Evolutionary conservation across 2,797 vertebrate species (phyloP), one percentile per base, ranked within the genome.

Genomic region (Acanthiza pusilla): DNA sequence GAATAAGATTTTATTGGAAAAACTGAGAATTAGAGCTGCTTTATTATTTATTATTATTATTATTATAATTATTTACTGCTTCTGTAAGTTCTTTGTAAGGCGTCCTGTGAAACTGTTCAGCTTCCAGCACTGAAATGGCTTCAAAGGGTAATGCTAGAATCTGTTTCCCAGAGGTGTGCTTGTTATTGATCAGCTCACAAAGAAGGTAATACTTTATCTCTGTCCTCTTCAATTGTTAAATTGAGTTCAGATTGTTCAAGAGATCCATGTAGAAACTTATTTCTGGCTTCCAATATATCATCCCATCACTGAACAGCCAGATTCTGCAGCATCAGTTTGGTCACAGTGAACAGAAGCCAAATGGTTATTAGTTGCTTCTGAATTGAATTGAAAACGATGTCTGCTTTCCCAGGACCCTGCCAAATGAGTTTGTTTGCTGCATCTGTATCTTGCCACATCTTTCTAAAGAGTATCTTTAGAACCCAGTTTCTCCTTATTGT

Each of bases 241-340:
- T 50, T 92, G 76, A 97, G 83, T 96, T 96, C 89, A 85, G 80
- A 85, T 96, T 94, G 86, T 95, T 71, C 36, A 94, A 80, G 72
- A 95, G 75, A 96, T 96, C 88, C 77, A 92, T 34, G n/a, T 73
- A 95, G 83, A 89, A 96, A 94, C 92, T 60, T 82, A 80, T 87
- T 94, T 96, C 80, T 94, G 85, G 66, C 70, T 94, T 96, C 94
- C 79, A 96, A 77, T 65, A 86, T 97, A 96, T 94, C 51, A 91
- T 71, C 58, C 85, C 89, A 93, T 92, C 87, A 66, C 22, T 80
- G 83, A 83, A 25, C 40, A 92, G 70, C 50, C 70, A 57, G 90
- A 96, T 95, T 94, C 85, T 85, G 66, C 67, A 96, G 61, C 72
- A 93, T 88, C 78, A 87, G 23, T 86, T 89, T 88, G 78, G 87